Evolutionary conservation across 1,140 invertebrate species (phyloP), one percentile per base, ranked within the genome.

Genomic region (Steinernema feltiae): DNA sequence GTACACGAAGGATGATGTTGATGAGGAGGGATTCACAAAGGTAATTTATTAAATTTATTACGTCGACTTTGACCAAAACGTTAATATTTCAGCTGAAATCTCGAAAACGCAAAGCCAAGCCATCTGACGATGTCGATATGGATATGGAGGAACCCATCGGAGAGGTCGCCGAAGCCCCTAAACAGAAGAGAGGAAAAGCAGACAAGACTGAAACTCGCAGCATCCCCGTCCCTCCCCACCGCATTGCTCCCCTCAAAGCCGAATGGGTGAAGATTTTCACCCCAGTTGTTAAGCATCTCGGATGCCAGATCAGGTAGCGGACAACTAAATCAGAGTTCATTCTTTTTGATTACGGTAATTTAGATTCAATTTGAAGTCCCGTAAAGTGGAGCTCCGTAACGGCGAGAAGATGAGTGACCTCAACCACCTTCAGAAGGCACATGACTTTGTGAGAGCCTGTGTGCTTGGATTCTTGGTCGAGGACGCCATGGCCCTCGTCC

Each of bases 401-500:
- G 82, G 84, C 7, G 73, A 80, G 53, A 76, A 82, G 79, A 78
- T 80, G 78, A 80, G 81, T 31, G 73, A 98, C 83, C 92, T 94
- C 79, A 87, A 91, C 27, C 92, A 95, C 87, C 88, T 99, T 74
- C 97, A 99, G 87, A 98, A 97, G 89, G 97, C 92, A 70, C 94
- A 94, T 21, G 97, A 99, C 89, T 99, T 99, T 90, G 92, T 99
- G 0, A 92, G 92, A 89, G 96, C 97, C 12, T 99, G 98, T 87
- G 89, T 95, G 27, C 92, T 92, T 82, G 97, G 97, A 7, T 99
- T 99, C 89, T 95, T 97, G 82, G 92, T 99, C 1, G 94, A 98
- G 87, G 97, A 99, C 89, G 94, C 96, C 0, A 86, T 99, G 48
- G 95, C 97, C 0, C 87, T 99, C 12, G 88, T 99, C 2, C 90